Evolutionary conservation across 2,113 vertebrate genomes (phyloP).

Genomic region (Rhynchomys soricoides): DNA sequence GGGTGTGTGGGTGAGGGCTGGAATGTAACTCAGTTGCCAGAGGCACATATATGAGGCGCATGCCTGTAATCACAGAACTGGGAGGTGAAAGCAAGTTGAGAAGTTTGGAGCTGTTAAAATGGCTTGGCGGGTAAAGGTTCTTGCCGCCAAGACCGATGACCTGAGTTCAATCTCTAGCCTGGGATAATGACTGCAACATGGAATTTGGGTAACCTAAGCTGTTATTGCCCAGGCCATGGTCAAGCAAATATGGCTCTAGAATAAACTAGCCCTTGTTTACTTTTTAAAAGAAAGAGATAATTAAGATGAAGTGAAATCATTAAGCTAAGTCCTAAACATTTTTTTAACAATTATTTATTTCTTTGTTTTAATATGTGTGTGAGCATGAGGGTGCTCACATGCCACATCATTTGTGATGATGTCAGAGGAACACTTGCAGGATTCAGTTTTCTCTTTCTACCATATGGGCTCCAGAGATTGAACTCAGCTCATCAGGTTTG

Average conservation of each 20-base stretch:
- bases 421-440: background rate
- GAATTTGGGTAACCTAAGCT: background rate
- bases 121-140: background rate
- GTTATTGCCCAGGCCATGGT: background rate
- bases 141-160: fast-evolving
- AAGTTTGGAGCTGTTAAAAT: background rate
- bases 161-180: background rate
- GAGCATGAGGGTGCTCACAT: too few species aligned
- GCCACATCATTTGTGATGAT: background rate
- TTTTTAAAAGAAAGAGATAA: background rate
- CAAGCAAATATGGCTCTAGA: background rate
- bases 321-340: background rate
- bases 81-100: background rate
- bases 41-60: too few species aligned
- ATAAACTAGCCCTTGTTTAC: background rate
- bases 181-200: background rate
- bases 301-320: background rate
- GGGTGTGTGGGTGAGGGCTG: background rate
- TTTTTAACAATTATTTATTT: too few species aligned
- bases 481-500: background rate
- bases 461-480: too few species aligned
- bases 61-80: background rate
- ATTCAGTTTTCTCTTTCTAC: background rate
- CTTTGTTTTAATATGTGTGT: background rate
- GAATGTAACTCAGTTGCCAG: background rate